Evolutionary conservation across 2,797 vertebrate genomes (phyloP).

Genomic region (Cyclopterus lumpus): DNA sequence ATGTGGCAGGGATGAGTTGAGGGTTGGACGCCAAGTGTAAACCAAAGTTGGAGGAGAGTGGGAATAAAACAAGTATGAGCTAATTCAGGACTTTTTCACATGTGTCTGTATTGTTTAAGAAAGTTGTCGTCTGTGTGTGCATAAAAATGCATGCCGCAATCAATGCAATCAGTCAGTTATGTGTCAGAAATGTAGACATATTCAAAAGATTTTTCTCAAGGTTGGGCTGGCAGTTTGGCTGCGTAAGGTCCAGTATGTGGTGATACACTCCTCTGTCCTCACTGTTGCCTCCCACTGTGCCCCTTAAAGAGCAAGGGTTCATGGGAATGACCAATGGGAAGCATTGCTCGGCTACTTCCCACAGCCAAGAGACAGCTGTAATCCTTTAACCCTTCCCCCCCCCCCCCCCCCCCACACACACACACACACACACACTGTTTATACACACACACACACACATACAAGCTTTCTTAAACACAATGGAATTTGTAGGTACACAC

Average conservation of each 20-base stretch:
- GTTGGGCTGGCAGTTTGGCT: slow-evolving; percentile 76
- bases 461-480: slow-evolving; percentile 63
- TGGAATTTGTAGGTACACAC: slow-evolving; percentile 68
- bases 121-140: slow-evolving; percentile 9
- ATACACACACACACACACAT: slow-evolving; percentile 32
- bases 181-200: slow-evolving; percentile 6
- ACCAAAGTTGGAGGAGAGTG: slow-evolving; percentile 24
- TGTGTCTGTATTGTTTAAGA: slow-evolving; percentile 16
- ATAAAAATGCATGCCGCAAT: slow-evolving; percentile 10
- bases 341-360: slow-evolving; percentile 94
- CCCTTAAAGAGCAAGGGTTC: slow-evolving; percentile 90
- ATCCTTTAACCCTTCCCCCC: slow-evolving; percentile 87
- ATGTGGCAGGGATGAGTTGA: slow-evolving; percentile 67
- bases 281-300: slow-evolving; percentile 84
- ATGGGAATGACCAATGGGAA: slow-evolving; percentile 96
- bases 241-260: slow-evolving; percentile 61
- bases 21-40: slow-evolving; percentile 42
- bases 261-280: slow-evolving; percentile 80
- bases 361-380: slow-evolving; percentile 95
- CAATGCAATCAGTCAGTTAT: slow-evolving; percentile 11
- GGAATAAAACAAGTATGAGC: slow-evolving; percentile 16
- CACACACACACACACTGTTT: no score
- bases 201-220: slow-evolving; percentile 4
- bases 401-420: slow-evolving; percentile 47
- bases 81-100: slow-evolving; percentile 8